Base-by-base conservation (phyloP, 2,113 vertebrate species). In the Chaetura pelagica region DNA sequence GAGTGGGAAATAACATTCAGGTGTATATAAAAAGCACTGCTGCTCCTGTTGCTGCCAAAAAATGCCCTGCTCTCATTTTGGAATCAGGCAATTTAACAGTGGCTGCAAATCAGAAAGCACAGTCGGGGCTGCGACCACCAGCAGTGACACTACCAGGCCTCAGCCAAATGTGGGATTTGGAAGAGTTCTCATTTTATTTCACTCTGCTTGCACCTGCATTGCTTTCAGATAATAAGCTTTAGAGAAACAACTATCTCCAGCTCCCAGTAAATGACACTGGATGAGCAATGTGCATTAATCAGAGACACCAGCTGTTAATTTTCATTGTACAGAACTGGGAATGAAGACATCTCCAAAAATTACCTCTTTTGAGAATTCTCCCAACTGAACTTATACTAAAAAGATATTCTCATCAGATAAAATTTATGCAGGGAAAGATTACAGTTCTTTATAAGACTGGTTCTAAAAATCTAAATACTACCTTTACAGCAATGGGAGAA, bases 281-380 rank as follows among this genome's bases (percentile, higher is more conserved):
- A 58, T 78, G 57, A 92, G 52, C 52, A 64, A 18, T 1, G 22
- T 64, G 77, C 74, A 84, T 30, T 82, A 84, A 93, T 84, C 40
- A 74, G 80, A 89, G 75, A 90, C n/a, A 89, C 15, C 64, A 94
- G 81, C 49, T 91, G 86, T 72, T 87, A 87, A 89, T 84, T 84
- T 78, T 87, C 86, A 78, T 34, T 19, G 19, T 12, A 63, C 42
- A 48, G 44, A 17, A 84, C 48, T 42, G 38, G 19, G 35, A 88
- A 89, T 16, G 35, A 81, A 88, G 42, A 68, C 6, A 61, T 15
- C 40, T 62, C 72, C 20, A 81, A 82, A 95, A 87, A 64, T 22
- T 0, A 57, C 30, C 21, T 35, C n/a, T 76, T 84, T 67, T 44
- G 72, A 88, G 69, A 94, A 44, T 44, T 77, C 75, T 63, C 55